Conservation (phyloP, 1,140 invertebrate species). For the Saxidomus purpurata region DNA sequence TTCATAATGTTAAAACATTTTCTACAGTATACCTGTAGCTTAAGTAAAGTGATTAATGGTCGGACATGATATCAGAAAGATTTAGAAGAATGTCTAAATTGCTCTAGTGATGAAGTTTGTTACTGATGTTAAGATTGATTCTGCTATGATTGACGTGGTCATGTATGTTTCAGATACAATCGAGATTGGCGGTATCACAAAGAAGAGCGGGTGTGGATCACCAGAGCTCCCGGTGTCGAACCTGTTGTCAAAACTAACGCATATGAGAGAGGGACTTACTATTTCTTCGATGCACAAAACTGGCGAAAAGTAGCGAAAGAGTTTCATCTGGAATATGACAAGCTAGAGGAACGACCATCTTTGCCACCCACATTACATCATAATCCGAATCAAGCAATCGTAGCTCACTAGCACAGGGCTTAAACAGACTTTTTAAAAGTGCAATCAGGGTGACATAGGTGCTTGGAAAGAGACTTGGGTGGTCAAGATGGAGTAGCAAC, state of each 20-base stretch:
- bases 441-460: constrained; percentile 55
- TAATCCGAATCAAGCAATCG: constrained; percentile 75
- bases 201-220: constrained; percentile 99
- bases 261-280: constrained; percentile 99
- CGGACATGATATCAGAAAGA: no score
- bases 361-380: constrained; percentile 77
- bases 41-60: no score
- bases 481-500: background rate
- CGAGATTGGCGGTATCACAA: constrained; percentile 99
- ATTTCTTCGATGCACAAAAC: constrained; percentile 98
- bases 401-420: constrained; percentile 67
- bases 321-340: constrained; percentile 98
- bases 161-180: constrained; percentile 95
- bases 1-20: no score
- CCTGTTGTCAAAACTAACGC: constrained; percentile 97
- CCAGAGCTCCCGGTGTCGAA: constrained; percentile 96
- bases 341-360: constrained; percentile 95
- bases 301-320: constrained; percentile 98
- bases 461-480: constrained; percentile 10
- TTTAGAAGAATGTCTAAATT: no score
- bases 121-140: no score
- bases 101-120: no score
- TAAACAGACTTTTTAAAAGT: constrained; percentile 30
- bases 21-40: no score
- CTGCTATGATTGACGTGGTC: no score